Evolutionary conservation across 53 echinoderm and acorn worm species (phyloP).

Genomic region (Zoroaster sp.): DNA sequence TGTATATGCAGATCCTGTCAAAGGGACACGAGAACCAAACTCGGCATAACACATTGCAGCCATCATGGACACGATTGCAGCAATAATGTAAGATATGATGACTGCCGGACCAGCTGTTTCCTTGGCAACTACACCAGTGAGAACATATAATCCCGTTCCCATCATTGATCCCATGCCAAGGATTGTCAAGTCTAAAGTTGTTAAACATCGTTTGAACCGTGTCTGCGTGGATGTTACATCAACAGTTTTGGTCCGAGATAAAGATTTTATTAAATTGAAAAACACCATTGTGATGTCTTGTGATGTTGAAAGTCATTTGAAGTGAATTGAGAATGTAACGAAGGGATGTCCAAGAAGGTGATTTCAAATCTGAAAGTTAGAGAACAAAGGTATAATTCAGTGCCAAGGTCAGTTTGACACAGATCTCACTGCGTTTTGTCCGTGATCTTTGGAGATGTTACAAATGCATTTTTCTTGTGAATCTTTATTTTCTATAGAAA

Average conservation of each 20-base stretch:
- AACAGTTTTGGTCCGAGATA: constrained; percentile 7
- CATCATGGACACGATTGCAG: constrained; percentile 67
- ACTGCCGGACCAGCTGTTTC: constrained; percentile 77
- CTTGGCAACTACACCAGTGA: constrained; percentile 79
- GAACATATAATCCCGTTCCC: constrained; percentile 79
- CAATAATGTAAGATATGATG: constrained; percentile 67
- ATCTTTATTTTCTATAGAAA: no score
- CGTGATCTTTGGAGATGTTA: no score
- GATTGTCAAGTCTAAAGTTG: constrained; percentile 65
- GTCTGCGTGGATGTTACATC: constrained; percentile 45
- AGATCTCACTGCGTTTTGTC: no score
- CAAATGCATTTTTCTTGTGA: no score
- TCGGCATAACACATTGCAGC: constrained; percentile 80
- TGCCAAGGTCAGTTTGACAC: no score
- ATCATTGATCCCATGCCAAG: constrained; percentile 76
- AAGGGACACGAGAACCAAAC: constrained; percentile 67
- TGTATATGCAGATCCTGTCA: constrained; percentile 84
- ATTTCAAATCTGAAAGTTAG: no score
- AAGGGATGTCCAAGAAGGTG: no score
- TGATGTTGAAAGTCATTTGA: no score
- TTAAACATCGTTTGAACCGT: constrained; percentile 66
- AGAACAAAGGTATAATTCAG: no score
- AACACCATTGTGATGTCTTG: constrained; percentile 51
- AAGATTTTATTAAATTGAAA: neutral
- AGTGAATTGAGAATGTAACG: no score